Base-by-base conservation (phyloP, 2,888 invertebrate genomes). In the Perizoma flavofasciatum region DNA sequence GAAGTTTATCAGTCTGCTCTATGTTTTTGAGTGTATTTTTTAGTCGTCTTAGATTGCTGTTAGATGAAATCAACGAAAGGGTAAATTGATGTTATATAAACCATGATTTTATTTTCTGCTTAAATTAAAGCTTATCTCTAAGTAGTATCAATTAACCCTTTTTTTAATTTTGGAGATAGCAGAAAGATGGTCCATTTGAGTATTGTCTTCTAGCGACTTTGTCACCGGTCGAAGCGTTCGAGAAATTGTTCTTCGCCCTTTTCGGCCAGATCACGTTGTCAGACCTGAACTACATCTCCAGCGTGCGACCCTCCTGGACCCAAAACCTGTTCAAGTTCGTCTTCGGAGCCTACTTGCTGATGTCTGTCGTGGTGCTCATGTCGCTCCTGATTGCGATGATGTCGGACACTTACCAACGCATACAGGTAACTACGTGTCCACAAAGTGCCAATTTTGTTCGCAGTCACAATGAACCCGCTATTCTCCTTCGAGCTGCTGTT, bases 321-420 rank as follows among this genome's bases (percentile, higher is more conserved):
- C 95, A 96, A 90, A 95, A 94, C 91, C 94, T 97, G 80, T 97
- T 97, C 94, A 97, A 97, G 93, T 93, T 97, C 86, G 96, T 98
- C 79, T 98, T 99, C 93, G 99, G 98, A 79, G 95, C 97, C 89
- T 99, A 99, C 95, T 96, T 99, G 95, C 95, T 99, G 95, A 98
- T 99, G 88, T 98, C 98, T 75, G 96, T 98, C 86, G 97, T 99
- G 92, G 99, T 99, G 86, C 95, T 99, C 82, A 98, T 99, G 93
- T 99, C 99, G 93, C 96, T 99, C 87, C 96, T 99, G 88, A 99
- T 99, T 95, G 99, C 99, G 93, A 99, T 99, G 99, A 99, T 99
- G 98, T 98, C 98, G 92, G 99, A 99, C 94, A 99, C 99, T 80
- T 99, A 99, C 93, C 99, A 99, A 92, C 95, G 98, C 84, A 99